A percentile compares a stretch with the other conserved stretches of the same genome.
Conservation (phyloP, 2,113 vertebrate genomes). For the Lophius piscatorius region DNA sequence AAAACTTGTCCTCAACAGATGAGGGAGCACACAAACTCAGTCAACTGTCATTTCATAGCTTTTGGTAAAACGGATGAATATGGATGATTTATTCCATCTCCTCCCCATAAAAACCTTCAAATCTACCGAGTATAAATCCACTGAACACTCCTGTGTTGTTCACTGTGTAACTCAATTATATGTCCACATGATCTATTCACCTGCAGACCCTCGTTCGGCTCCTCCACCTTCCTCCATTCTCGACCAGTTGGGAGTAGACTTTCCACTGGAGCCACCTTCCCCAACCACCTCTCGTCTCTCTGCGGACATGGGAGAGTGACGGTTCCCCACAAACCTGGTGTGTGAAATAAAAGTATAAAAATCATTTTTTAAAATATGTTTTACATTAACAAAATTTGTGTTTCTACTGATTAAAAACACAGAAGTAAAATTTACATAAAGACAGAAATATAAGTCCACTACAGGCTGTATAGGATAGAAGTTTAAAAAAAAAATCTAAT, state of each 20-base stretch:
- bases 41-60: conserved; percentile 44
- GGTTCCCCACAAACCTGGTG: conserved; percentile 90
- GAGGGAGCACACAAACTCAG: conserved; percentile 15
- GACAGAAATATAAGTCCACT: not conserved
- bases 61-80: conserved; percentile 30
- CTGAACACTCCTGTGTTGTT: not conserved
- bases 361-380: too few relatives aligned
- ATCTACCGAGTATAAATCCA: not conserved
- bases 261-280: conserved; percentile 85
- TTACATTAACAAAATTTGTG: too few relatives aligned
- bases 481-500: too few relatives aligned
- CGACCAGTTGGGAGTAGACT: conserved; percentile 91
- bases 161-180: not conserved
- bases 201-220: conserved; percentile 61
- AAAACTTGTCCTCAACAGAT: conserved; percentile 36
- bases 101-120: conserved; percentile 3
- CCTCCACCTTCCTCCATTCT: conserved; percentile 87
- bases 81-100: conserved; percentile 34
- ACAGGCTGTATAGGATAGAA: too few relatives aligned
- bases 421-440: not conserved
- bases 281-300: conserved; percentile 88
- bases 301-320: conserved; percentile 90
- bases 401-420: too few relatives aligned
- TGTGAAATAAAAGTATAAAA: not conserved
- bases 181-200: conserved; percentile 15